These are phyloP conservation scores for Rhopalosiphum nymphaeae DNA, from an alignment of 2,888 invertebrate species.

Conservation along the genomic window DNA sequence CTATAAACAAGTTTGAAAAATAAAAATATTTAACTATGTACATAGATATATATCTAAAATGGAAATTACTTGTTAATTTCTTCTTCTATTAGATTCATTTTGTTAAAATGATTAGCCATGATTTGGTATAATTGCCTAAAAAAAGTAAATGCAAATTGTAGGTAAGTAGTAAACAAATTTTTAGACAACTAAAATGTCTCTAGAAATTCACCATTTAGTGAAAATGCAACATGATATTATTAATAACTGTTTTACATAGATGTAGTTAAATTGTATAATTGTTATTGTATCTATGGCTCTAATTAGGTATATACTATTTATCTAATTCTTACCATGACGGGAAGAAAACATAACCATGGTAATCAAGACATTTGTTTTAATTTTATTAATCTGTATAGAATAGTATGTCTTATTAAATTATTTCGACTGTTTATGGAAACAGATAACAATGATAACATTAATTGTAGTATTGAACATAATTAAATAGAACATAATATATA, in stretches of 20 bases:
- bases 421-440: no score
- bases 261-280: neutral
- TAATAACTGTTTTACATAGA: neutral
- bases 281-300: neutral
- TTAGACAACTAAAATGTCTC: neutral
- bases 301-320: neutral
- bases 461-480: no score
- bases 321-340: neutral
- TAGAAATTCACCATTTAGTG: neutral
- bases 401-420: no score
- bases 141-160: neutral
- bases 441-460: no score
- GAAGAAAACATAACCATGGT: neutral
- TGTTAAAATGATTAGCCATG: neutral
- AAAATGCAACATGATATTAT: neutral
- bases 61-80: conserved; percentile 21
- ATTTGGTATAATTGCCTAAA: neutral
- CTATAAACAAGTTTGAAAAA: no score
- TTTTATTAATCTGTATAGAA: no score
- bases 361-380: no score
- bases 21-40: no score
- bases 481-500: no score
- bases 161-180: neutral
- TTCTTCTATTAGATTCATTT: conserved; percentile 4
- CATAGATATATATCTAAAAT: no score